Evolutionary conservation across 2,113 vertebrate genomes (phyloP), one percentile per base, ranked within the genome.

Genomic region (Salvelinus namaycush): DNA sequence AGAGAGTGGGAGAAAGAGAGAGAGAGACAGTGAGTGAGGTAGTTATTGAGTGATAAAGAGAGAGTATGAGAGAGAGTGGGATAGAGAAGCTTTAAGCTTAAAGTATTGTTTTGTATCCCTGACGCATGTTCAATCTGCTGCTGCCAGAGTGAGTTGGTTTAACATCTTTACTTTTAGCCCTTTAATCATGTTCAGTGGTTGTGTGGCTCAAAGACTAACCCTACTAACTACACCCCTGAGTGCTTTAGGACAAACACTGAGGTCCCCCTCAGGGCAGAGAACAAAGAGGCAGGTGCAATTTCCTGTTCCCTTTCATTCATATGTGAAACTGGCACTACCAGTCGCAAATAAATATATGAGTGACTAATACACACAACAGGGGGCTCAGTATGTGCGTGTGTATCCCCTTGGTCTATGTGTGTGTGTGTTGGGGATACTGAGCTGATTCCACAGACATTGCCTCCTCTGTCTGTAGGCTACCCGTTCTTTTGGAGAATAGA

Each of bases 241-340:
- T 89, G 91, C 93, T 94, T 89, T 86, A 94, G 93, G 94, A 95
- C 93, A 92, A 95, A 95, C 94, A 96, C 95, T 94, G 92, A 95
- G 91, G 91, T 93, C 93, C 94, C 94, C 94, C 94, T 93, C 91
- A 89, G 93, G 94, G 89, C 73, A 64, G 79, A 79, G 92, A 95
- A 95, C 94, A 93, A 95, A 97, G 93, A 94, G 94, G 94, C 96
- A 97, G 96, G 96, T 97, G 96, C 94, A 94, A 92, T 92, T 92
- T 95, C 94, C 95, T 92, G 89, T 89, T 92, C 91, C 92, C 91
- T 94, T 96, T 96, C 87, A 88, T 88, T 81, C 68, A 75, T 62
- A 60, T 85, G 83, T 84, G 76, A 88, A 89, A 88, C 62, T 86
- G 89, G 87, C 81, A 88, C 82, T 80, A 78, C 80, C 84, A 81